Conservation (phyloP, 2,888 invertebrate genomes). For the Doris montereyensis region DNA sequence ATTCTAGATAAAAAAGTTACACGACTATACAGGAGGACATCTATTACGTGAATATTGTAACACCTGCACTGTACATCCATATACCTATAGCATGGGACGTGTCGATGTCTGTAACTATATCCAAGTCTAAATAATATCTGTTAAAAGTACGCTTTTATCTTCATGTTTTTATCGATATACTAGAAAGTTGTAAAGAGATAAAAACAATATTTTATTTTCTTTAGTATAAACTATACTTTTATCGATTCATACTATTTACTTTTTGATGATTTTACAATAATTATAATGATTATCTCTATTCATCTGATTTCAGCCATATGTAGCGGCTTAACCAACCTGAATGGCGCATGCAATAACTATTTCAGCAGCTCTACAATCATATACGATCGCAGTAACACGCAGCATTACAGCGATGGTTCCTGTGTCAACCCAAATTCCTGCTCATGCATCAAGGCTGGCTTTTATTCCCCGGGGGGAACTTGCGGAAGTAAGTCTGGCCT, state of each 20-base stretch:
- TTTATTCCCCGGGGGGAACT: conserved; percentile 42
- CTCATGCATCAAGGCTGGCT: conserved; percentile 45
- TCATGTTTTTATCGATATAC: too few relatives aligned
- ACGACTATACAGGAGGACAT: too few relatives aligned
- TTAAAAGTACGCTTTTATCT: too few relatives aligned
- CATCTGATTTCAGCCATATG: conserved; percentile 16
- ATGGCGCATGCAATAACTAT: conserved; percentile 38
- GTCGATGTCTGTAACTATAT: too few relatives aligned
- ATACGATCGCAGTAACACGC: conserved; percentile 17
- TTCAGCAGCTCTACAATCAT: conserved; percentile 39
- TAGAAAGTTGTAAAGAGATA: too few relatives aligned
- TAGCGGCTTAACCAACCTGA: conserved; percentile 27
- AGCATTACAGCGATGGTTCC: conserved; percentile 41
- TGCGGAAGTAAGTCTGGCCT: conserved; percentile 47
- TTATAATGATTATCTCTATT: background rate
- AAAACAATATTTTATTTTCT: background rate
- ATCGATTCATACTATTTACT: background rate
- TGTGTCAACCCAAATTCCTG: conserved; percentile 44
- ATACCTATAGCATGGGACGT: too few relatives aligned
- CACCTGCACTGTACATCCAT: too few relatives aligned
- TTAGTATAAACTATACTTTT: background rate
- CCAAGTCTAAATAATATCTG: too few relatives aligned
- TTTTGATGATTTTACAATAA: background rate
- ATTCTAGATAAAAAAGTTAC: too few relatives aligned
- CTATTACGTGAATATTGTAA: too few relatives aligned